Conservation (phyloP, 2,113 vertebrate species). For the Otocyon megalotis region DNA sequence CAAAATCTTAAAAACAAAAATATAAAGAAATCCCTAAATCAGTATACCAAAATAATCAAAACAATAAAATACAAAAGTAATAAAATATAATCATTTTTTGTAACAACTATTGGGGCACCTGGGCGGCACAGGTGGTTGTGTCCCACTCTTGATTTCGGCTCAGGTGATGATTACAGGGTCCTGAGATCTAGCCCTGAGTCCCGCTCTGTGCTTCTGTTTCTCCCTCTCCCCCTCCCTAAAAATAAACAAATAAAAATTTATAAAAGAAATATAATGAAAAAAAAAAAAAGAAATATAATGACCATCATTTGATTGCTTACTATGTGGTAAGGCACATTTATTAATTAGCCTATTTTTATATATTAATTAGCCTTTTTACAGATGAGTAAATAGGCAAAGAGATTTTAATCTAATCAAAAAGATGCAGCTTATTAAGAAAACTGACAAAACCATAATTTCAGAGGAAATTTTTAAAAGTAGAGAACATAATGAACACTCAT, state of each 20-base stretch:
- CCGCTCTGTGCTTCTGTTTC: too few species aligned
- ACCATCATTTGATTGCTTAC: background rate
- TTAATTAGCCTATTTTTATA: background rate
- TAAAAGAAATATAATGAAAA: background rate
- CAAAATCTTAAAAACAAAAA: background rate
- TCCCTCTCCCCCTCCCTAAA: background rate
- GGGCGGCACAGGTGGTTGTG: background rate
- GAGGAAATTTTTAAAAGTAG: background rate
- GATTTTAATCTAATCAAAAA: constrained; percentile 6
- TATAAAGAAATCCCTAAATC: background rate
- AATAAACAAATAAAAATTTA: background rate
- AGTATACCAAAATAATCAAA: constrained; percentile 21
- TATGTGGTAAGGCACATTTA: background rate
- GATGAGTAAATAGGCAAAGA: background rate
- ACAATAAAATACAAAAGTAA: background rate
- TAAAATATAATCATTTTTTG: background rate
- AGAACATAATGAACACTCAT: background rate
- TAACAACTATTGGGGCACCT: background rate
- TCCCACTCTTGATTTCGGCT: background rate
- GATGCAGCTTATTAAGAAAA: background rate
- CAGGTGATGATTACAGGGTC: background rate
- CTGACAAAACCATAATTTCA: background rate
- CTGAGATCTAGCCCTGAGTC: background rate
- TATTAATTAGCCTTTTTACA: background rate
- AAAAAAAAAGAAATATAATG: background rate